Percentiles rank a stretch among this genome's conserved stretches.
Evolutionary conservation across 2,797 vertebrate genomes (phyloP).

Genomic region (Rhincodon typus): DNA sequence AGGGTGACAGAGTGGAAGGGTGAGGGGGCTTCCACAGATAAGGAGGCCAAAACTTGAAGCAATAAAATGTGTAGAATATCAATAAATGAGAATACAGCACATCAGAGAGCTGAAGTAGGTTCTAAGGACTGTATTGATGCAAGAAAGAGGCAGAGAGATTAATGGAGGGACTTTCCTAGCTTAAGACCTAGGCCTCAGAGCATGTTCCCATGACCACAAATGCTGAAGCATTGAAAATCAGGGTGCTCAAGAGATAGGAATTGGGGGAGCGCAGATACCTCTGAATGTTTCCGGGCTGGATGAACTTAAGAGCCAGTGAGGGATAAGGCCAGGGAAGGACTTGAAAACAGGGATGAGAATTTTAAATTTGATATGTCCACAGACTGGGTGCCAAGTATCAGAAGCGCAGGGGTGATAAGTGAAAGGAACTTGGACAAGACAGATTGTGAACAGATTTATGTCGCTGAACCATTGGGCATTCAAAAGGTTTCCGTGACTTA

Average conservation of each 20-base stretch:
- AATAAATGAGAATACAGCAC: not conserved
- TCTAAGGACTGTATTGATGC: not conserved
- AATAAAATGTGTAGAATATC: not conserved
- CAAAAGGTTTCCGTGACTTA: not conserved
- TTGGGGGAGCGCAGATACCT: not conserved
- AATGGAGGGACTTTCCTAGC: not conserved
- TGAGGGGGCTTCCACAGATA: too few relatives aligned
- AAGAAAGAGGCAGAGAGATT: not conserved
- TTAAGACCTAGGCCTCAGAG: not conserved
- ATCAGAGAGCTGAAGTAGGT: not conserved
- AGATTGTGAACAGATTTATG: not conserved
- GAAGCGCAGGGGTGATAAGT: not conserved
- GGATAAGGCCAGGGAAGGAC: not conserved
- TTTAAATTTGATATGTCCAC: not conserved
- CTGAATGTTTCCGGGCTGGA: not conserved
- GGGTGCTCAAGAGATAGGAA: not conserved
- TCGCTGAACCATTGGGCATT: too few relatives aligned
- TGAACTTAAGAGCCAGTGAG: not conserved
- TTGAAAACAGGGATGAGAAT: not conserved
- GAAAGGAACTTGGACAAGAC: not conserved
- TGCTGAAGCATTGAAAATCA: not conserved
- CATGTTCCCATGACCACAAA: not conserved
- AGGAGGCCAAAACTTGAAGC: not conserved
- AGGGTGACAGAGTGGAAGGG: too few relatives aligned
- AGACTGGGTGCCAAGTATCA: not conserved